phyloP scores from a whole-genome alignment of 2,888 invertebrate genomes.

The Hyposoter dolosus region DNA sequence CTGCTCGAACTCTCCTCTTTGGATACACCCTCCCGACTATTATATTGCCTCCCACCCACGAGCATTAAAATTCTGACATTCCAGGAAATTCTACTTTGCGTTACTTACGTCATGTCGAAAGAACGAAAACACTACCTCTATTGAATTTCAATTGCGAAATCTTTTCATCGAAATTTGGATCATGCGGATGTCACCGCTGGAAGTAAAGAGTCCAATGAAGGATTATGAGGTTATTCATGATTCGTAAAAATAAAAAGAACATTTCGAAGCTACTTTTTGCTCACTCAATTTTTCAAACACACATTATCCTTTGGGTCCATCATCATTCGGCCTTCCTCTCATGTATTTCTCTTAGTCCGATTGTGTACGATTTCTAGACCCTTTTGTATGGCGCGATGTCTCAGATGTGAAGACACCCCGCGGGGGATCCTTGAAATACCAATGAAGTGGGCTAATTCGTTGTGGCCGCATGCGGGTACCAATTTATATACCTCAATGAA shows the following conservation, averaged over 20 bases:
- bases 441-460: constrained; percentile 77
- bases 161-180: not conserved
- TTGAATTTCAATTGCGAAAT: not conserved
- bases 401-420: constrained; percentile 59
- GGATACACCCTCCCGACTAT: constrained; percentile 3
- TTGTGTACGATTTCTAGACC: constrained; percentile 9
- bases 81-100: constrained; percentile 74
- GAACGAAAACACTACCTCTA: not conserved
- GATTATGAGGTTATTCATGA: constrained; percentile 84
- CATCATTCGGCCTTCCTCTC: constrained; percentile 25
- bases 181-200: constrained; percentile 71
- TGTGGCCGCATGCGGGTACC: constrained; percentile 78
- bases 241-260: constrained; percentile 73
- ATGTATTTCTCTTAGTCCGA: constrained; percentile 35
- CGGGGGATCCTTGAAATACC: constrained; percentile 75
- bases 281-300: constrained; percentile 8
- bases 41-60: constrained; percentile 76
- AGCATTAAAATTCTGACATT: constrained; percentile 81
- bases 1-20: not conserved
- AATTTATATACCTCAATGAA: constrained; percentile 74
- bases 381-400: not conserved
- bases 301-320: constrained; percentile 10
- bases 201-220: constrained; percentile 81
- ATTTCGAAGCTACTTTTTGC: constrained; percentile 44
- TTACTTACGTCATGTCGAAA: constrained; percentile 71